Base-by-base conservation (phyloP, 2,888 invertebrate species). In the Villa cingulata region DNA sequence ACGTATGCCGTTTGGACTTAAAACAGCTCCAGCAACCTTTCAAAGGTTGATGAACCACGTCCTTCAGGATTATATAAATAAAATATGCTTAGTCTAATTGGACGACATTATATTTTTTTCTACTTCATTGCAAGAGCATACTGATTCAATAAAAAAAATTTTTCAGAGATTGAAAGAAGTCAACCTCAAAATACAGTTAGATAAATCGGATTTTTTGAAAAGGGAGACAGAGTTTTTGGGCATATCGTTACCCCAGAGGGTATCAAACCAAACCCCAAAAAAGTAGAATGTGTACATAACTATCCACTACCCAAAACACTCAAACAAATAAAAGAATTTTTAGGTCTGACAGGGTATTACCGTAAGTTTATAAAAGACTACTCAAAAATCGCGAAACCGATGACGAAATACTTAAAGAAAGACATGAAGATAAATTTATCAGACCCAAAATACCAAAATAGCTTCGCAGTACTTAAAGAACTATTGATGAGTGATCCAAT, bases 161-260 rank as follows among this genome's bases (percentile, higher is more conserved):
- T 56, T 61, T 19, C 17, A 56, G 41, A 52, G 50, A 46, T 46
- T 60, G 7, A 41, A 48, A 37, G 40, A 53, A 43, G 45, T 43
- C 1, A 56, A 58, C 43, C 49, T 60, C 6, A 57, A 59, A 55
- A 48, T 59, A 2, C 57, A 58, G 45, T 19, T 57, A 7, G 55
- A 56, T 37, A 59, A 60, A 45, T 54, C 48, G 3, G 49, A 57
- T 44, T 61, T 61, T 48, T 43, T 59, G 5, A 45, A 48, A 34
- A 55, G 54, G 37, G 54, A 56, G 51, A 54, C 61, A 1, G 50
- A 53, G 20, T 63, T 55, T 50, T 43, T 64, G 17, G 62, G 63
- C 60, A 60, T 41, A 41, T 62, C 12, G 53, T 65, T 18, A 58
- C 60, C 2, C 44, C 56, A 10, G 56, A 62, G 1, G 59, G 57